Percentiles rank a stretch among this genome's conserved stretches.
Evolutionary conservation across 2,113 vertebrate genomes (phyloP).

Genomic region (Cranoglanis bouderius): DNA sequence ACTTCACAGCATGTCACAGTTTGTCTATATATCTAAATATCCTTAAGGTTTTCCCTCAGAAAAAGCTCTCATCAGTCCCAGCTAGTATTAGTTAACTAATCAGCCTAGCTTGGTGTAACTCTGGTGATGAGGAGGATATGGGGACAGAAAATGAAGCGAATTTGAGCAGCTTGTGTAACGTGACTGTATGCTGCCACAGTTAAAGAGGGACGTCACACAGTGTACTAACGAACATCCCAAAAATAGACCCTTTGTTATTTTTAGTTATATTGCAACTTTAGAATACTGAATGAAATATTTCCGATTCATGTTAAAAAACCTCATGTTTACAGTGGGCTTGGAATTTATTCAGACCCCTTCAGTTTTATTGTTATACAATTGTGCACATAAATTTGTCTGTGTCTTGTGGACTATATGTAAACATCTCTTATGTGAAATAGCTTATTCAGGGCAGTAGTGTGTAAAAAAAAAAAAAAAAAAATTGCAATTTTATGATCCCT

Average conservation of each 20-base stretch:
- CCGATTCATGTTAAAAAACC: neutral
- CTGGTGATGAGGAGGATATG: neutral
- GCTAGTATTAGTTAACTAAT: neutral
- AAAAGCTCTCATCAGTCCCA: neutral
- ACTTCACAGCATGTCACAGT: neutral
- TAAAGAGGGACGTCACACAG: neutral
- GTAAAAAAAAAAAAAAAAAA: too few relatives aligned
- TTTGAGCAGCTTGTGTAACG: neutral
- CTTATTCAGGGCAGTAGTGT: too few relatives aligned
- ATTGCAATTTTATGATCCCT: too few relatives aligned
- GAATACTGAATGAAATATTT: neutral
- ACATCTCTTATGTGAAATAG: too few relatives aligned
- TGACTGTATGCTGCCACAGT: neutral
- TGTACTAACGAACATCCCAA: neutral
- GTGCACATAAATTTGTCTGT: too few relatives aligned
- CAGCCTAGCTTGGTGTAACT: too few relatives aligned
- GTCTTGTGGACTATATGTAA: too few relatives aligned
- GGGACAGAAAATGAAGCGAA: neutral
- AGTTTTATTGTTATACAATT: neutral
- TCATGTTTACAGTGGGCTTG: neutral
- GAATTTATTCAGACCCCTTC: neutral
- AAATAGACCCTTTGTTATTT: neutral
- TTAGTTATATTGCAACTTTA: neutral
- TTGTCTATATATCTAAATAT: neutral
- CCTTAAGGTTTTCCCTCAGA: neutral